Percentiles rank a stretch among this genome's conserved stretches.
Conservation (phyloP, 2,888 invertebrate species). For the Adelognathus sp. region DNA sequence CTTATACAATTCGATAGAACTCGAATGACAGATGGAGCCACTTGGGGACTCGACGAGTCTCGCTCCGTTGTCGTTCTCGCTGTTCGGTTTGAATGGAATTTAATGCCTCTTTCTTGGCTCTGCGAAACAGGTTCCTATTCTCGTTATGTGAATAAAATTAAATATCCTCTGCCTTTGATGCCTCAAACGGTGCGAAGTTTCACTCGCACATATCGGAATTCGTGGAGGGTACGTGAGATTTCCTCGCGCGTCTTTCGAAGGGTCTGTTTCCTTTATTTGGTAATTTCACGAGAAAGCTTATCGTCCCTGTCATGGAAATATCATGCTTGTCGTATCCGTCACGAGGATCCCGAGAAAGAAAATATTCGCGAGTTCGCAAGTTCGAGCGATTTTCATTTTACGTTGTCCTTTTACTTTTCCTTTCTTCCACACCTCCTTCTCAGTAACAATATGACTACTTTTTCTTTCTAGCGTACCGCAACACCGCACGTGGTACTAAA, state of each 20-base stretch:
- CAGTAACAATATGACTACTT: background rate
- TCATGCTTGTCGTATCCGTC: background rate
- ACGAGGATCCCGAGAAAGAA: background rate
- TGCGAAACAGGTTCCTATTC: background rate
- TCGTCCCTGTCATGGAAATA: background rate
- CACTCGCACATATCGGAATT: constrained; percentile 6
- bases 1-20: background rate
- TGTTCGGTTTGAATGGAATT: background rate
- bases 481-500: background rate
- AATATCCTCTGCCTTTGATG: background rate
- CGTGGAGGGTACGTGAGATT: background rate
- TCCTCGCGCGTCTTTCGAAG: background rate
- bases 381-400: background rate
- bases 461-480: background rate
- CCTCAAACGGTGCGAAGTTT: constrained; percentile 18
- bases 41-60: background rate
- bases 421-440: background rate
- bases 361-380: background rate
- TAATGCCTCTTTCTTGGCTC: background rate
- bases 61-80: background rate
- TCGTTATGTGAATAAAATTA: no score
- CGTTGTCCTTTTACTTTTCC: background rate
- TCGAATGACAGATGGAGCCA: background rate
- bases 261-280: background rate
- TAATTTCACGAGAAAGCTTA: background rate